phyloP scores from a whole-genome alignment of 2,797 vertebrate genomes.

The Lutra lutra region DNA sequence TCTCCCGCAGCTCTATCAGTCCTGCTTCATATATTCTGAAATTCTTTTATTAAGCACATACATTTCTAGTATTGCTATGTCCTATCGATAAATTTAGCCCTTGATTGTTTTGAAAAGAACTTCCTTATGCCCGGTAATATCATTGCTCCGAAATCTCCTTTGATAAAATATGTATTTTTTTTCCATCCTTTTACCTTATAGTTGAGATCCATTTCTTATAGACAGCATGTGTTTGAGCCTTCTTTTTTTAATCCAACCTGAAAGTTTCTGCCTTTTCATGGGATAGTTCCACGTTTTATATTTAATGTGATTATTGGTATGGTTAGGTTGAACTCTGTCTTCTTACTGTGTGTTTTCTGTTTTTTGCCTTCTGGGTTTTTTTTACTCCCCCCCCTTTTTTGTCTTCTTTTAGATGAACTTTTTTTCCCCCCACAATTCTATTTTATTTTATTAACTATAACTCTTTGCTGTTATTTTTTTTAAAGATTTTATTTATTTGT shows the following conservation, averaged over 20 bases:
- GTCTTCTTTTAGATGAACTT: too few relatives aligned
- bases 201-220: not conserved
- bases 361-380: too few relatives aligned
- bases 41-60: not conserved
- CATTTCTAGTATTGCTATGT: not conserved
- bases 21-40: not conserved
- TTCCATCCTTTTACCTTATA: not conserved
- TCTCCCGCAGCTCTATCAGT: not conserved
- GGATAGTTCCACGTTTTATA: not conserved
- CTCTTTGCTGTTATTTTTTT: too few relatives aligned
- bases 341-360: too few relatives aligned
- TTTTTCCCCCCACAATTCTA: accelerated
- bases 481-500: too few relatives aligned
- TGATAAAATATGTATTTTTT: not conserved
- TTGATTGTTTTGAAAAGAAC: not conserved
- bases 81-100: not conserved
- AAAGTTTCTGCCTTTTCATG: not conserved
- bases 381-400: too few relatives aligned
- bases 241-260: not conserved
- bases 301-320: not conserved
- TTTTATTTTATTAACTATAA: too few relatives aligned
- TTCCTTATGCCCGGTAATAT: not conserved
- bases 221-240: not conserved
- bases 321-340: not conserved
- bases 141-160: not conserved